phyloP scores from a whole-genome alignment of 2,797 vertebrate genomes.

The Mareca penelope region DNA sequence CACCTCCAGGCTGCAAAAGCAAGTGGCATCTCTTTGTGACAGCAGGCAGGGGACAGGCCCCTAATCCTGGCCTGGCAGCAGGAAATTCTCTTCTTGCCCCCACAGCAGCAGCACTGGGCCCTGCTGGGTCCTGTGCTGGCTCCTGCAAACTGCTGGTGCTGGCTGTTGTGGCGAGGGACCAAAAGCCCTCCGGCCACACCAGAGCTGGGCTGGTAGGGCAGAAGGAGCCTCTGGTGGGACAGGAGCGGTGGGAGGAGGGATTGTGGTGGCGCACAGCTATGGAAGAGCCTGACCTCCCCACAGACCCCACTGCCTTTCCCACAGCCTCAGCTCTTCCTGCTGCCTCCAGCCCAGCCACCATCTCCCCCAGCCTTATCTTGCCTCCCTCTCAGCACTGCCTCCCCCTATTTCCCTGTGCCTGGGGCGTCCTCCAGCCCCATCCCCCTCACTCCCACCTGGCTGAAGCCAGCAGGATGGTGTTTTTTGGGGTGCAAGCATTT shows the following conservation, averaged over 20 bases:
- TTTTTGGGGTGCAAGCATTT: background rate
- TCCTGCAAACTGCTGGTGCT: accelerated
- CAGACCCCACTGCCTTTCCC: background rate
- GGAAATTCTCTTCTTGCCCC: background rate
- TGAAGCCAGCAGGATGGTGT: background rate
- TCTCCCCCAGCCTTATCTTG: background rate
- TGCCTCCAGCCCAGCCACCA: background rate
- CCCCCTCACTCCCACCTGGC: background rate
- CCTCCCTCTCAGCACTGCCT: background rate
- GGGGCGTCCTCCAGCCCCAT: no score
- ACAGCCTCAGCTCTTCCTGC: background rate
- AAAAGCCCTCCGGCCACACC: background rate
- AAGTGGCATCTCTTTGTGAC: background rate
- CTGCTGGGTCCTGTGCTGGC: background rate
- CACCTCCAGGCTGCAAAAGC: background rate
- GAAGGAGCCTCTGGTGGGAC: background rate
- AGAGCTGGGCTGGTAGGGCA: background rate
- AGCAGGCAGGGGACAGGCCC: background rate
- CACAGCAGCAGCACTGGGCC: background rate
- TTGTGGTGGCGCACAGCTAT: background rate
- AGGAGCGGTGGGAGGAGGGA: background rate
- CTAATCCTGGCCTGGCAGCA: accelerated
- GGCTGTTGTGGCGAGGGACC: accelerated
- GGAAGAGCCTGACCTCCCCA: background rate
- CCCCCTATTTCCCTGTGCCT: background rate